phyloP scores from a whole-genome alignment of 2,797 vertebrate species.

The Chrysocyon brachyurus region DNA sequence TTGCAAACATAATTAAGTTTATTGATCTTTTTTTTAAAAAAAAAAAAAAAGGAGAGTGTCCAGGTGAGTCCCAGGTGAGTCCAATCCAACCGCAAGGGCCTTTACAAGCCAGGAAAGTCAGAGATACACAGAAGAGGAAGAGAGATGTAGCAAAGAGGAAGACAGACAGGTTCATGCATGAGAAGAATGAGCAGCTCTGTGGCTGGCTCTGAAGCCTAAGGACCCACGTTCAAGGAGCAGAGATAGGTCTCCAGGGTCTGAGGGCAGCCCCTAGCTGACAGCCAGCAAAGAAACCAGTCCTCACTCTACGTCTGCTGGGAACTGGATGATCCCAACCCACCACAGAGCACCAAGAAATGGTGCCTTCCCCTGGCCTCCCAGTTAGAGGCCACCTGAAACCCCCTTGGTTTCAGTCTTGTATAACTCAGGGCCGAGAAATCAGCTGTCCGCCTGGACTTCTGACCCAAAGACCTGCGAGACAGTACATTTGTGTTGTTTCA shows the following conservation, averaged over 20 bases:
- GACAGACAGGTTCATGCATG: background rate
- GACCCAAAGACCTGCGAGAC: background rate
- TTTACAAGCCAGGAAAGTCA: slow-evolving; percentile 9
- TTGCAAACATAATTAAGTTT: background rate
- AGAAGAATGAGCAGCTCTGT: background rate
- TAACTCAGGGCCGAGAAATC: slow-evolving; percentile 8
- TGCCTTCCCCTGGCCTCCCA: background rate
- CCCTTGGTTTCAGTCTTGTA: slow-evolving; percentile 14
- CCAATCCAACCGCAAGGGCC: background rate
- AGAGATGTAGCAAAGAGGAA: background rate
- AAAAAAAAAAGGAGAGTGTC: rapidly evolving
- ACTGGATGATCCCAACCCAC: background rate
- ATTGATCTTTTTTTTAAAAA: background rate
- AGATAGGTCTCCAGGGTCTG: background rate
- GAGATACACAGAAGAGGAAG: background rate
- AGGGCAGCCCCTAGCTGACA: background rate
- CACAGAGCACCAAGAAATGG: background rate
- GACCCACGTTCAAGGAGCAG: background rate
- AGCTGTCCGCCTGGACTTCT: background rate
- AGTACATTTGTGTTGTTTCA: background rate
- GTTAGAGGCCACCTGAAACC: background rate
- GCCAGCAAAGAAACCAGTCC: background rate
- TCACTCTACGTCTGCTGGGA: background rate
- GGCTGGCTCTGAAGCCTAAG: background rate
- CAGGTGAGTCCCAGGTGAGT: background rate